A percentile compares a stretch with the other conserved stretches of the same genome.
These are phyloP conservation scores for Drosophila hydei DNA, from an alignment of 1,140 invertebrate species.

Conservation along the genomic window DNA sequence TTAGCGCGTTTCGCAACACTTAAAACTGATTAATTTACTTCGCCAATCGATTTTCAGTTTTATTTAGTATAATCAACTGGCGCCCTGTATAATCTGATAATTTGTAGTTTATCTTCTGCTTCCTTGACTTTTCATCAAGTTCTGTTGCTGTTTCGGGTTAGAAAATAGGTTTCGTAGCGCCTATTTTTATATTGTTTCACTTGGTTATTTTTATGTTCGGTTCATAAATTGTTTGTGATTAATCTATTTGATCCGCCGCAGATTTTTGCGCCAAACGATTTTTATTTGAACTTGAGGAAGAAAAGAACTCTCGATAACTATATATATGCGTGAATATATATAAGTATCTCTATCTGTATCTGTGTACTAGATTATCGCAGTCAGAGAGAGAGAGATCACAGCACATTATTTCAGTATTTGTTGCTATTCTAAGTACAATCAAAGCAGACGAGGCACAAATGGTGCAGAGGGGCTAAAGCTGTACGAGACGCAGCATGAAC, in stretches of 20 bases:
- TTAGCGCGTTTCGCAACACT: not conserved
- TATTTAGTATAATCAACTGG: not conserved
- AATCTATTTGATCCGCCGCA: slow-evolving; percentile 75
- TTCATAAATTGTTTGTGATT: slow-evolving; percentile 80
- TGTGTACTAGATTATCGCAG: too few species aligned
- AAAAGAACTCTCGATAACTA: slow-evolving; percentile 29
- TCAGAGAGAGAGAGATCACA: not conserved
- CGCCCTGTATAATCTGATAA: not conserved
- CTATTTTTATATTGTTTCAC: slow-evolving; percentile 47
- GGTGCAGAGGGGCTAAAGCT: not conserved
- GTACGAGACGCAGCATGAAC: slow-evolving; percentile 11
- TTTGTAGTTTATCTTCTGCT: not conserved
- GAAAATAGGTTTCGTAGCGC: not conserved
- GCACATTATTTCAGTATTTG: slow-evolving; percentile 38
- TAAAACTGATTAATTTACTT: slow-evolving; percentile 20
- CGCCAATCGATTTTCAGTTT: slow-evolving; percentile 16
- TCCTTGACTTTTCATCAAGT: not conserved
- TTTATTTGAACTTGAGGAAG: slow-evolving; percentile 76
- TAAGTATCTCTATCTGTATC: too few species aligned
- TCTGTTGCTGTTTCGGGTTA: not conserved
- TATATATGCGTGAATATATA: slow-evolving; percentile 19
- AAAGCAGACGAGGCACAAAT: slow-evolving; percentile 19
- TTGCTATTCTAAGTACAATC: slow-evolving; percentile 43
- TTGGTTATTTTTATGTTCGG: slow-evolving; percentile 69
- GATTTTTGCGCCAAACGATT: slow-evolving; percentile 65